Conservation (phyloP, 2,888 invertebrate genomes). For the Pristionchus entomophagus region DNA sequence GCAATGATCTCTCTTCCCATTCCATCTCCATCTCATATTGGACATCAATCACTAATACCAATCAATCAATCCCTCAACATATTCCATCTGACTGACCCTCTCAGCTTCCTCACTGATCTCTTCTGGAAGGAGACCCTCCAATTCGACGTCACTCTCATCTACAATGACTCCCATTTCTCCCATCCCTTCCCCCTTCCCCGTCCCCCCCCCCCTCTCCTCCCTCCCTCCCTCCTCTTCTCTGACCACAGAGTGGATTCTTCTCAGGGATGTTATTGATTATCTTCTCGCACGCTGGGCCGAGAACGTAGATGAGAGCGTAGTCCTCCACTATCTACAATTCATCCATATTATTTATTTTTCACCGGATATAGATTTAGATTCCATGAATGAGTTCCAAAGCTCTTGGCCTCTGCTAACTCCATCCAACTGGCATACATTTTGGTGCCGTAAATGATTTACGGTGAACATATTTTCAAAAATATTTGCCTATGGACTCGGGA, state of each 20-base stretch:
- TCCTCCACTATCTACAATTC: conserved; percentile 55
- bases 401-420: too few relatives aligned
- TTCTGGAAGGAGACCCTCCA: conserved; percentile 71
- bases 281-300: conserved; percentile 69
- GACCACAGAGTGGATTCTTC: conserved; percentile 71
- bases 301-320: conserved; percentile 64
- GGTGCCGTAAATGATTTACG: too few relatives aligned
- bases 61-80: background rate
- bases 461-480: background rate
- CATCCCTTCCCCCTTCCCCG: background rate
- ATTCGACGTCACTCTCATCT: conserved; percentile 72
- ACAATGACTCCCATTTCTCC: background rate
- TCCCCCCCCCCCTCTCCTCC: background rate
- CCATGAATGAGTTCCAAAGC: too few relatives aligned
- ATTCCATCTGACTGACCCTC: background rate
- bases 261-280: conserved; percentile 71
- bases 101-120: conserved; percentile 50
- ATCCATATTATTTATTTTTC: background rate
- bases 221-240: background rate
- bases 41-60: too few relatives aligned
- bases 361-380: too few relatives aligned
- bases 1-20: background rate
- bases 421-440: background rate
- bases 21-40: background rate
- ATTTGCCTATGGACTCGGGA: too few relatives aligned